Base-by-base conservation (phyloP, 2,113 vertebrate species). In the Tenebrosternarchus preto region DNA sequence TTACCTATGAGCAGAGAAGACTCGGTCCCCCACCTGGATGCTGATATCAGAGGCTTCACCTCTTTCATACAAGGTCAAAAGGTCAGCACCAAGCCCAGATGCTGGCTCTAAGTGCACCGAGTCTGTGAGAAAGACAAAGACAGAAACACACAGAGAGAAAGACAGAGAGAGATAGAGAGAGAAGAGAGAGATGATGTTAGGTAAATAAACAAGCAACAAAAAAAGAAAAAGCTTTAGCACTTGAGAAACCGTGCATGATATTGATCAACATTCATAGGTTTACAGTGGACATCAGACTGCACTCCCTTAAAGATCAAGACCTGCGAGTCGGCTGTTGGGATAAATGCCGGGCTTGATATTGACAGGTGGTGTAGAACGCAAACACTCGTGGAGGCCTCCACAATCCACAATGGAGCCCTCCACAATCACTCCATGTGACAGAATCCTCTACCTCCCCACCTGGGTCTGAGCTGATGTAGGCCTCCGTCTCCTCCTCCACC, bases 1-100 rank as follows among this genome's bases (percentile, higher is more conserved):
- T 85, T 95, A 98, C 97, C 96, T 97, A 94, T 98, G 96, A 86
- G 93, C 95, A 86, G 89, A 93, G 89, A 98, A 97, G 68, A 85
- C 76, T 90, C 91, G 92, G 81, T 94, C 94, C 76, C 94, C 94
- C 86, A 95, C 83, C 59, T 93, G 93, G 87, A 98, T 95, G 86
- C 83, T 94, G 89, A 94, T 93, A 89, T 98, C 96, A 86, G 95
- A 92, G 82, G 92, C 93, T 86, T 87, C 91, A 46, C 87, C 88
- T 5, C 92, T 92, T 87, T 90, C 82, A 75, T 95, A 97, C 77
- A 98, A 90, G 82, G 90, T 91, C 89, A 98, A 27, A 85, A 97
- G 86, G 79, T 97, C 94, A 83, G 93, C 93, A 83, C 95, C 96
- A 20, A 98, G 93, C 4, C 89, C 88, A 81, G 95, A 97, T 9